phyloP scores from a whole-genome alignment of 2,797 vertebrate species.

The Chelon labrosus region DNA sequence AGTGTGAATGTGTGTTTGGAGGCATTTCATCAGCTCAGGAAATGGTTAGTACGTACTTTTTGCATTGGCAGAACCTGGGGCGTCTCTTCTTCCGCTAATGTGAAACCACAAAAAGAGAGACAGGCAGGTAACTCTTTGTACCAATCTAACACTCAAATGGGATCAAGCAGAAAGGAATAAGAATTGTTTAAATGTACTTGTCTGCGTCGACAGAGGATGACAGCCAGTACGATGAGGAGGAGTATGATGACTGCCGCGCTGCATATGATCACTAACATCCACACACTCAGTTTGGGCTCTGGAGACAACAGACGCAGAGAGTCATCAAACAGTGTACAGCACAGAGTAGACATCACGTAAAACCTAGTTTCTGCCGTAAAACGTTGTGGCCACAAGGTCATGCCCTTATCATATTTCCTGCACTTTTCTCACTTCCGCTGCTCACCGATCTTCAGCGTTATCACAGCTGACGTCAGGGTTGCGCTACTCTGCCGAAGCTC shows the following conservation, averaged over 20 bases:
- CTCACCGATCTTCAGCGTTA: constrained; percentile 80
- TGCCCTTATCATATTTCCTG: constrained; percentile 62
- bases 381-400: constrained; percentile 49
- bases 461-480: constrained; percentile 43
- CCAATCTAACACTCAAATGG: not conserved
- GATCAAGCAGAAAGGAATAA: constrained; percentile 19
- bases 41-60: constrained; percentile 68
- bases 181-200: constrained; percentile 60
- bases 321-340: constrained; percentile 20
- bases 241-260: constrained; percentile 63
- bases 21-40: constrained; percentile 44
- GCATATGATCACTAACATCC: constrained; percentile 75
- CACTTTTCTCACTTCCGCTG: constrained; percentile 58
- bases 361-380: constrained; percentile 14
- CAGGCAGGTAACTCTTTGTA: constrained; percentile 14
- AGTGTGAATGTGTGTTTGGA: constrained; percentile 30
- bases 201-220: constrained; percentile 66
- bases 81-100: constrained; percentile 59
- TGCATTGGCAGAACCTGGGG: constrained; percentile 78
- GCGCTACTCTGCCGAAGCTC: constrained; percentile 36
- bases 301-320: constrained; percentile 39
- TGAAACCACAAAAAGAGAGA: constrained; percentile 45
- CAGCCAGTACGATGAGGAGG: constrained; percentile 68
- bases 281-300: constrained; percentile 66
- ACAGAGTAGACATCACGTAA: constrained; percentile 6